These are phyloP conservation scores for Dasypus novemcinctus DNA, from an alignment of 2,113 vertebrate genomes.

Conservation along the genomic window DNA sequence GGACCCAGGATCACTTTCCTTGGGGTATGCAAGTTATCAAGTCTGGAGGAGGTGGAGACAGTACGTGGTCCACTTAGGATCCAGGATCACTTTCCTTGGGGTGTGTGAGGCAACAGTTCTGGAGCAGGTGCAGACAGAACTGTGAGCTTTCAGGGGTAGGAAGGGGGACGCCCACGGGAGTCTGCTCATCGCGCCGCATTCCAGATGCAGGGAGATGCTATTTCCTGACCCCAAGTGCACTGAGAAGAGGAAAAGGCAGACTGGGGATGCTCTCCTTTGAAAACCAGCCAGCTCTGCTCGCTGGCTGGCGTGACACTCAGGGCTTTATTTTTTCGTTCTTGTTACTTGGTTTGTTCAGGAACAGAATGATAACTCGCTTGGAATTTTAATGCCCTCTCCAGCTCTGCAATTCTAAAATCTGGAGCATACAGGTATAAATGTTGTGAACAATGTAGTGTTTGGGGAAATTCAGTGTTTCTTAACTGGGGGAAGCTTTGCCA, in stretches of 20 bases:
- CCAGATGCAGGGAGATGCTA: not conserved
- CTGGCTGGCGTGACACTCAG: not conserved
- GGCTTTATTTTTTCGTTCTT: not conserved
- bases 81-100: rapidly evolving
- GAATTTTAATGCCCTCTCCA: not conserved
- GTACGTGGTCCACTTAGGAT: too few species aligned
- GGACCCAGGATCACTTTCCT: rapidly evolving
- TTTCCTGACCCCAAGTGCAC: rapidly evolving
- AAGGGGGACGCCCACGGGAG: rapidly evolving
- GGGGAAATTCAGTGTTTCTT: rapidly evolving
- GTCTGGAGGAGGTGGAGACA: not conserved
- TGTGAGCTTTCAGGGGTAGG: not conserved
- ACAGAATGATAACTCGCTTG: not conserved
- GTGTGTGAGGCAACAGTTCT: rapidly evolving
- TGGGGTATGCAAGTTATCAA: rapidly evolving
- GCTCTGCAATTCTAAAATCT: not conserved
- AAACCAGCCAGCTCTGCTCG: not conserved
- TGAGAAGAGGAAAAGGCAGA: not conserved
- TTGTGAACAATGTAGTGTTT: not conserved
- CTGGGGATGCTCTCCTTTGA: not conserved
- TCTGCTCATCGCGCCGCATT: rapidly evolving
- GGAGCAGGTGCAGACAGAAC: not conserved
- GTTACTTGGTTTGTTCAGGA: not conserved
- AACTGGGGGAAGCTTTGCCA: not conserved
- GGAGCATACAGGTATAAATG: rapidly evolving